A percentile compares a stretch with the other conserved stretches of the same genome.
phyloP scores from a whole-genome alignment of 2,888 invertebrate genomes.

The Cephus sareptanus region DNA sequence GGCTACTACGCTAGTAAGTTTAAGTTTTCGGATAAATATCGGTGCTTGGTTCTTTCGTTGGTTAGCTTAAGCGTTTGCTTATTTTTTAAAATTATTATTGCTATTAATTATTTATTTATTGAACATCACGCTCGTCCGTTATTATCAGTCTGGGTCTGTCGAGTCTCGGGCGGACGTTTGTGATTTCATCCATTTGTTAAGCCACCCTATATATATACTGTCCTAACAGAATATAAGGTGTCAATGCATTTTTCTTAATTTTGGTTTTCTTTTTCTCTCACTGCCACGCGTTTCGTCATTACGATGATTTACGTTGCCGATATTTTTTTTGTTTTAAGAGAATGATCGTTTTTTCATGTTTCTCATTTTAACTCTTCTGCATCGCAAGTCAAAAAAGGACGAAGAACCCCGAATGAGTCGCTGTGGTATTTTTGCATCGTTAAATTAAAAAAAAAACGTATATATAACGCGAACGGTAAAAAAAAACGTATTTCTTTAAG shows the following conservation, averaged over 20 bases:
- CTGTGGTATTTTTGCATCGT: not conserved
- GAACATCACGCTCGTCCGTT: not conserved
- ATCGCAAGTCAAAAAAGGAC: not conserved
- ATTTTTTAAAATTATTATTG: slow-evolving; percentile 8
- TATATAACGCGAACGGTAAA: not conserved
- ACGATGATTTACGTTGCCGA: too few species aligned
- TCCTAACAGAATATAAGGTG: too few species aligned
- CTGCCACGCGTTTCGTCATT: too few species aligned
- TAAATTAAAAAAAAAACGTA: not conserved
- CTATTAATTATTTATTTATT: not conserved
- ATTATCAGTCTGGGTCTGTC: not conserved
- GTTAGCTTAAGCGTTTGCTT: not conserved
- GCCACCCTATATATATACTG: too few species aligned
- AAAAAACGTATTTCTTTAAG: not conserved
- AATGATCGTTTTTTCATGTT: not conserved
- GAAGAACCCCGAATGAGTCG: not conserved
- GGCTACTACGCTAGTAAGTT: not conserved
- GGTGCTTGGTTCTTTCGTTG: slow-evolving; percentile 16
- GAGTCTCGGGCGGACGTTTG: too few species aligned
- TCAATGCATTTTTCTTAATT: too few species aligned
- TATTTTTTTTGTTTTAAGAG: too few species aligned
- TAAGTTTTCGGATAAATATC: slow-evolving; percentile 3
- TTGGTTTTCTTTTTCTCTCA: too few species aligned
- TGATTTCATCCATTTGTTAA: too few species aligned
- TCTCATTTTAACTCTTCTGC: not conserved